A percentile compares a stretch with the other conserved stretches of the same genome.
These are phyloP conservation scores for Popillia japonica DNA, from an alignment of 1,140 invertebrate genomes.

Conservation along the genomic window DNA sequence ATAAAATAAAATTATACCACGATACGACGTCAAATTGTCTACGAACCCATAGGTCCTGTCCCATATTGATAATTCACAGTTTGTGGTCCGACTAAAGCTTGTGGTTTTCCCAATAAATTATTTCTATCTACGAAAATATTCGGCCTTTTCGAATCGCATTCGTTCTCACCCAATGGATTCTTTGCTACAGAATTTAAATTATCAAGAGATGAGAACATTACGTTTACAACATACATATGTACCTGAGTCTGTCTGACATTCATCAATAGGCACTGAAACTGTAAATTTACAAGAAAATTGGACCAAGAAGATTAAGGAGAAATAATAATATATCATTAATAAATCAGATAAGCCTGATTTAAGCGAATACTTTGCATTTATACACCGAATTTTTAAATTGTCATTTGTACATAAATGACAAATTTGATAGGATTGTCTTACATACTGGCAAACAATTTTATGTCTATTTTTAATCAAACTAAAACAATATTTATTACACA, in stretches of 20 bases:
- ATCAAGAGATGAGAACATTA: not conserved
- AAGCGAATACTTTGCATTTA: conserved; percentile 12
- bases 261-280: not conserved
- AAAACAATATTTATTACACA: no score
- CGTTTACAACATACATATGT: not conserved
- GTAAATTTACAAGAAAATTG: not conserved
- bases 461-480: not conserved
- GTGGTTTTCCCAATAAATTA: conserved; percentile 27
- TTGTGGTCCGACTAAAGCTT: not conserved
- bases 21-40: not conserved
- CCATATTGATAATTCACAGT: conserved; percentile 1
- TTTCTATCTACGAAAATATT: conserved; percentile 39
- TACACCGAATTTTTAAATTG: conserved; percentile 20
- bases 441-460: not conserved
- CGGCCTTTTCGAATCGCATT: conserved; percentile 21
- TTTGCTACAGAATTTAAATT: not conserved
- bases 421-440: not conserved
- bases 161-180: not conserved
- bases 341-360: not conserved
- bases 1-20: not conserved
- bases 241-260: conserved; percentile 7
- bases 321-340: conserved; percentile 32
- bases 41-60: not conserved
- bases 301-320: not conserved
- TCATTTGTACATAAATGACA: conserved; percentile 19